Percentiles rank a stretch among this genome's conserved stretches.
phyloP scores from a whole-genome alignment of 2,797 vertebrate species.

The Gymnoscopelus microlampas region DNA sequence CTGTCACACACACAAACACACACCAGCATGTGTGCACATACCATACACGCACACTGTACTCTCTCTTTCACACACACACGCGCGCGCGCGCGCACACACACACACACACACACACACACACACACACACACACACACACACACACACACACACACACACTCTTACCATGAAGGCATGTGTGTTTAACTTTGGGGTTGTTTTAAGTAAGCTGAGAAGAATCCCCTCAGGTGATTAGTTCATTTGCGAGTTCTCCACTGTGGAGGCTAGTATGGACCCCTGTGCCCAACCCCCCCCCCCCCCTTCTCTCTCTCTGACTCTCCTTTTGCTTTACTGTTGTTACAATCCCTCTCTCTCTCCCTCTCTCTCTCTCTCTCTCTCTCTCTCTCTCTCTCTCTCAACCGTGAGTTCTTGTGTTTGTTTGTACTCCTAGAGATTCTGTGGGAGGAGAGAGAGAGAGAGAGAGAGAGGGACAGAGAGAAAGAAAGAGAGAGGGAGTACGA shows the following conservation, averaged over 20 bases:
- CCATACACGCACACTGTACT: too few relatives aligned
- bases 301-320: constrained; percentile 26
- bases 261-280: not conserved
- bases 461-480: constrained; percentile 12
- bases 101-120: constrained; percentile 23
- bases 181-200: constrained; percentile 77
- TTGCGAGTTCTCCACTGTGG: constrained; percentile 59
- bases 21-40: too few relatives aligned
- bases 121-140: constrained; percentile 10
- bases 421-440: constrained; percentile 31
- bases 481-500: constrained; percentile 24
- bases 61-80: constrained; percentile 11
- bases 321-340: constrained; percentile 18
- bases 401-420: constrained; percentile 28
- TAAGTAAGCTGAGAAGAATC: constrained; percentile 80
- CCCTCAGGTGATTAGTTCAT: constrained; percentile 82
- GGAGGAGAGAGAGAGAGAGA: constrained; percentile 22
- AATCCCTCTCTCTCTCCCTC: constrained; percentile 9
- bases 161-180: constrained; percentile 63
- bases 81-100: constrained; percentile 38
- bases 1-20: too few relatives aligned
- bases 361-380: constrained; percentile 14
- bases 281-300: constrained; percentile 29
- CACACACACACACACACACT: constrained; percentile 25
- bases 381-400: constrained; percentile 1